These are phyloP conservation scores for Manis pentadactyla DNA, from an alignment of 2,797 vertebrate genomes.

Conservation along the genomic window DNA sequence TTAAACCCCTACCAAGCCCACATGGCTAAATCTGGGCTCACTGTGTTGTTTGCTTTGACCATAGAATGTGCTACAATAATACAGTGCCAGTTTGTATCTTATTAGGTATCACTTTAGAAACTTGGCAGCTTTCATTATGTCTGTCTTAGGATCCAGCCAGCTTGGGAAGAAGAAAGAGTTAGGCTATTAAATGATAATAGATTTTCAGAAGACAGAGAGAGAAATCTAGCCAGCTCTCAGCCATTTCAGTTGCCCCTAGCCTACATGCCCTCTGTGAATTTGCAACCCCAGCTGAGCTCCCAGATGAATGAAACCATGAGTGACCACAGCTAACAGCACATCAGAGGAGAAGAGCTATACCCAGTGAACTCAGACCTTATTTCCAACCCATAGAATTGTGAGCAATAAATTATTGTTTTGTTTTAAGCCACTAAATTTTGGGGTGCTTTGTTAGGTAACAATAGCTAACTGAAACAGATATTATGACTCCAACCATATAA, in stretches of 20 bases:
- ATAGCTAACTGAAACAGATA: background rate
- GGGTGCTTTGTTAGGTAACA: background rate
- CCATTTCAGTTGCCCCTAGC: background rate
- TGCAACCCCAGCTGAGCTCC: background rate
- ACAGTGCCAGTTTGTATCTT: background rate
- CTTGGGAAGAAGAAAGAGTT: background rate
- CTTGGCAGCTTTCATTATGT: background rate
- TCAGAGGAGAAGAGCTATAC: background rate
- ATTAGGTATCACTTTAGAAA: background rate
- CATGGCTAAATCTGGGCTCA: background rate
- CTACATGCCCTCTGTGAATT: background rate
- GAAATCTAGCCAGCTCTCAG: background rate
- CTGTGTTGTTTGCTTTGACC: background rate
- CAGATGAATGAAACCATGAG: background rate
- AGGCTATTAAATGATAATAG: background rate
- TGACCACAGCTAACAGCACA: background rate
- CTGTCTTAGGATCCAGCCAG: background rate
- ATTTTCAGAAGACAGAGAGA: background rate
- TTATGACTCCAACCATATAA: background rate
- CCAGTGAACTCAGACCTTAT: background rate
- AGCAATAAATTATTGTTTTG: background rate
- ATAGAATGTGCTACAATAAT: background rate
- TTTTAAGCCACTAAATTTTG: too few relatives aligned
- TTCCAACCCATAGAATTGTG: background rate
- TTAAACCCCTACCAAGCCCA: too few relatives aligned